Evolutionary conservation across 2,797 vertebrate species (phyloP).

Genomic region (Parauchenoglanis punctatus): DNA sequence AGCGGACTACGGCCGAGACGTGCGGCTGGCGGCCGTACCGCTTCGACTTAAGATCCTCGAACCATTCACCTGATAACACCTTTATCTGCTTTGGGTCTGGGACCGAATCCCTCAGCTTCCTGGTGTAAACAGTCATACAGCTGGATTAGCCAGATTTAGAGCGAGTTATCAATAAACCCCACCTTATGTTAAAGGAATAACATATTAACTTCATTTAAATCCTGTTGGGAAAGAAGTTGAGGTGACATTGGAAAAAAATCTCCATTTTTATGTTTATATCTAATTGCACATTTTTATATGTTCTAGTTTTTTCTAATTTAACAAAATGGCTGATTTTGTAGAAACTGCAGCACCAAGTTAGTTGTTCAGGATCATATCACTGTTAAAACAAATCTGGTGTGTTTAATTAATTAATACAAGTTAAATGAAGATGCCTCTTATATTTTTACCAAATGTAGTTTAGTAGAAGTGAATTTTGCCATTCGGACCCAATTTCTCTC

Average conservation of each 20-base stretch:
- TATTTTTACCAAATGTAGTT: neutral
- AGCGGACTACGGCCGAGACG: constrained; percentile 57
- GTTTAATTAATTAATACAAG: neutral
- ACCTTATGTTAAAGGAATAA: neutral
- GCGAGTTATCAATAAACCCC: neutral
- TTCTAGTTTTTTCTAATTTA: too few relatives aligned
- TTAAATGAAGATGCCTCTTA: neutral
- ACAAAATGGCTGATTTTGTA: neutral
- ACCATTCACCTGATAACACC: constrained; percentile 65
- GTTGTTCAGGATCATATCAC: neutral
- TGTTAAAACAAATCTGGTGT: neutral
- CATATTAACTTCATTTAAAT: neutral
- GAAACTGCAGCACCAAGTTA: neutral
- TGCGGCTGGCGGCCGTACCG: constrained; percentile 56
- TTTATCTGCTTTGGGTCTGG: constrained; percentile 54
- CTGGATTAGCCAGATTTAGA: neutral
- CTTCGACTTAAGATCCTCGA: constrained; percentile 61
- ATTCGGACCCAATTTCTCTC: neutral
- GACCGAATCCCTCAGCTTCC: constrained; percentile 51
- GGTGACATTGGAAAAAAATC: neutral
- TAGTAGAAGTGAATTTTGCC: neutral
- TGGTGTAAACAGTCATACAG: constrained; percentile 31
- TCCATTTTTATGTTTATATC: neutral
- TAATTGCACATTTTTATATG: neutral
- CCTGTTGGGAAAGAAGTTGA: too few relatives aligned